Evolutionary conservation across 1,140 invertebrate species (phyloP), one percentile per base, ranked within the genome.

Genomic region (Sycobia sp.): DNA sequence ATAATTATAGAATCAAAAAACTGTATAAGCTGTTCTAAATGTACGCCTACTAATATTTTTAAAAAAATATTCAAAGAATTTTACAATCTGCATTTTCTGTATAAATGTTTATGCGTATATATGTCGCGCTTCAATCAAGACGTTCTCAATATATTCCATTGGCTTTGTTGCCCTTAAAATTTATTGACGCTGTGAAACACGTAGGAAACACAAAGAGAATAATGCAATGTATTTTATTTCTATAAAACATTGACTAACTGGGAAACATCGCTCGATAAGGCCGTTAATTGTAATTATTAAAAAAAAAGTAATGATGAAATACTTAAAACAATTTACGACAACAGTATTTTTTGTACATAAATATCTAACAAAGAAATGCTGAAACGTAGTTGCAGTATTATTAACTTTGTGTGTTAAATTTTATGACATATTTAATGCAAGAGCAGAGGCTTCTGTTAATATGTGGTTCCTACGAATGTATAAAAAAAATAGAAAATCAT

Each of bases 271-370:
- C 39, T 41, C 20, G 9, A 41, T n/a, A 58, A 39, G n/a, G n/a
- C 32, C 55, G 34, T 58, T 53, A 20, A 46, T 65, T 65, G 46
- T 46, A 23, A 53, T 58, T 56, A 11, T 18, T 57, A 2, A 34
- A 36, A 56, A 32, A 34, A 38, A 54, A 47, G 7, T 51, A 63
- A 50, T 50, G 36, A 63, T 56, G 14, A 8, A 41, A 56, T 16
- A 56, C n/a, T n/a, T 34, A 39, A 23, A 56, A 41, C 32, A 18
- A 54, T 54, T 54, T 62, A 41, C 18, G 53, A 58, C 53, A 49
- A 43, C 62, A 64, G 62, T 58, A 54, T 54, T 65, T 58, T 65
- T 54, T 59, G 46, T 63, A 59, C 13, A 59, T 65, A 58, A 53
- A 64, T 22, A 18, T 39, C 18, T 47, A 47, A 49, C 23, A 62